Percentiles rank a stretch among this genome's conserved stretches.
These are phyloP conservation scores for Cosmopolites sordidus DNA, from an alignment of 2,888 invertebrate genomes.

Conservation along the genomic window DNA sequence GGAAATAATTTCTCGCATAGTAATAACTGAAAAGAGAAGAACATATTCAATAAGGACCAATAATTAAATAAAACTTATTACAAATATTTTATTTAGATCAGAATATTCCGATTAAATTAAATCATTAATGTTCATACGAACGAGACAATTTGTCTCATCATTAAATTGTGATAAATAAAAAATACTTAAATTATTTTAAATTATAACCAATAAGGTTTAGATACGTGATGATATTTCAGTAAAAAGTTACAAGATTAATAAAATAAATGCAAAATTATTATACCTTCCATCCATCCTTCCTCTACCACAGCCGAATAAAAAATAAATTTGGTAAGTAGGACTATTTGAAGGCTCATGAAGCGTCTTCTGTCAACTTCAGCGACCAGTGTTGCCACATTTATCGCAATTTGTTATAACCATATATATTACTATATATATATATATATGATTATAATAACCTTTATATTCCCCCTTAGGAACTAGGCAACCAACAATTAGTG, in stretches of 20 bases:
- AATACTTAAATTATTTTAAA: neutral
- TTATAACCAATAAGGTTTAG: neutral
- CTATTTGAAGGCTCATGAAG: no score
- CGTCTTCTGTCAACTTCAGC: no score
- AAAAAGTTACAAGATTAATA: neutral
- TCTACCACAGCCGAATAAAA: neutral
- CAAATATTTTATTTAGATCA: constrained; percentile 9
- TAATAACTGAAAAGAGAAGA: neutral
- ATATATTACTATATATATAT: no score
- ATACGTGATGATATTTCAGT: neutral
- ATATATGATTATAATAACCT: no score
- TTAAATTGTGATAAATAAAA: constrained; percentile 1
- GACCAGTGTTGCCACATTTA: no score
- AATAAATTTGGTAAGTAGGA: no score
- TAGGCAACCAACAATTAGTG: no score
- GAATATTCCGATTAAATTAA: constrained; percentile 12
- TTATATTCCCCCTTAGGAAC: no score
- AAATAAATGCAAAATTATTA: neutral
- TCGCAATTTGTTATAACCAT: no score
- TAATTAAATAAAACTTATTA: neutral
- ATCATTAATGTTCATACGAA: constrained; percentile 32
- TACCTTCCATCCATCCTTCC: neutral
- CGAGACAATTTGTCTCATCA: constrained; percentile 30
- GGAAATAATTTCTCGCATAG: no score
- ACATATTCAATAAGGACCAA: neutral